Evolutionary conservation across 2,113 vertebrate genomes (phyloP).

Genomic region (Candoia aspera): DNA sequence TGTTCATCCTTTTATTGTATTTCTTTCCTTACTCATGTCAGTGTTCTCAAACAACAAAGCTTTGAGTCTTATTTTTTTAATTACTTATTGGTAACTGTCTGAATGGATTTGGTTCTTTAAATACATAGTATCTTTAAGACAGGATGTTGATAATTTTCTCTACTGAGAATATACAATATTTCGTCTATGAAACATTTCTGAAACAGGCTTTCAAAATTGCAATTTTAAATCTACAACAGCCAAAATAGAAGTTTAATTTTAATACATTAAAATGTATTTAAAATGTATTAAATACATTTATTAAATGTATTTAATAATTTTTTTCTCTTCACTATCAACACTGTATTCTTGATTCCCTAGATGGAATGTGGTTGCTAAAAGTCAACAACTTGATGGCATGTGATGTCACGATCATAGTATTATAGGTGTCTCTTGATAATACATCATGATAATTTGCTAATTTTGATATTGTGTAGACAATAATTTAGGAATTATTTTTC

Average conservation of each 20-base stretch:
- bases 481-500: conserved; percentile 28
- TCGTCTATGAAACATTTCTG: conserved; percentile 26
- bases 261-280: background rate
- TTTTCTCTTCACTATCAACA: conserved; percentile 25
- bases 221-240: conserved; percentile 17
- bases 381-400: conserved; percentile 20
- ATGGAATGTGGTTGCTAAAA: conserved; percentile 27
- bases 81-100: background rate
- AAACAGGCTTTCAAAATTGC: background rate
- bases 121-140: background rate
- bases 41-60: background rate
- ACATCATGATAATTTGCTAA: conserved; percentile 32
- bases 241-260: background rate
- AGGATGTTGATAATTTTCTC: background rate
- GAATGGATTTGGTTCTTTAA: background rate
- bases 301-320: background rate
- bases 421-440: conserved; percentile 50
- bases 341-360: conserved; percentile 40
- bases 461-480: conserved; percentile 48
- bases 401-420: background rate
- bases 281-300: background rate
- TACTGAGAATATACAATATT: background rate
- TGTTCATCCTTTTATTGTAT: background rate
- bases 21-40: background rate
- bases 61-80: background rate